Base-by-base conservation (phyloP, 2,888 invertebrate genomes). In the Mylabris sibirica region DNA sequence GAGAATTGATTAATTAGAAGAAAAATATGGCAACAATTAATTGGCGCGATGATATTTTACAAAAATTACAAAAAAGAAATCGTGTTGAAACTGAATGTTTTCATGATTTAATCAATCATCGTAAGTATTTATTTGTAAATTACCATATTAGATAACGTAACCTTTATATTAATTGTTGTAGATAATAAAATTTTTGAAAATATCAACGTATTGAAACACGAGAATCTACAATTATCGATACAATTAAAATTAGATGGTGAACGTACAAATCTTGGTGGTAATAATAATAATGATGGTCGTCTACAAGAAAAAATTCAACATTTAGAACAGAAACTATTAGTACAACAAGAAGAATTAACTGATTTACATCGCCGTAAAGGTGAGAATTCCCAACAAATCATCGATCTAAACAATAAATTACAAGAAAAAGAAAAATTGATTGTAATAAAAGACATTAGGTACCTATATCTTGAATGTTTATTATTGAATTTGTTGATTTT, bases 311-410 rank as follows among this genome's bases (percentile, higher is more conserved):
- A 86, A 73, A 89, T 93, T 74, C 90, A 93, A 72, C 89, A 89
- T 11, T 85, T 97, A 66, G 97, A 97, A 85, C 95, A 96, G 79
- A 96, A 96, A 84, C 86, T 97, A 62, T 87, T 95, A 71, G 87
- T 89, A 14, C 93, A 97, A 80, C 97, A 98, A 82, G 98, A 98
- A 85, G 98, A 98, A 83, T 86, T 98, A 41, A 96, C 97, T 0
- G 95, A 94, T 67, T 84, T 98, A 67, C 97, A 97, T 81, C 89
- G 94, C 77, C 89, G 95, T 67, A 92, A 95, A 84, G 96, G 97
- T 59, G 97, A 98, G 87, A 96, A 96, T 86, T 90, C 97, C 2
- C 97, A 98, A 83, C 93, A 96, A 86, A 94, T 98, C 74, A 94
- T 98, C 71, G 96, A 95, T 84, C 87, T 98, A 44, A 97, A 95